Base-by-base conservation (phyloP, 2,113 vertebrate genomes). In the Aleadryas rufinucha region DNA sequence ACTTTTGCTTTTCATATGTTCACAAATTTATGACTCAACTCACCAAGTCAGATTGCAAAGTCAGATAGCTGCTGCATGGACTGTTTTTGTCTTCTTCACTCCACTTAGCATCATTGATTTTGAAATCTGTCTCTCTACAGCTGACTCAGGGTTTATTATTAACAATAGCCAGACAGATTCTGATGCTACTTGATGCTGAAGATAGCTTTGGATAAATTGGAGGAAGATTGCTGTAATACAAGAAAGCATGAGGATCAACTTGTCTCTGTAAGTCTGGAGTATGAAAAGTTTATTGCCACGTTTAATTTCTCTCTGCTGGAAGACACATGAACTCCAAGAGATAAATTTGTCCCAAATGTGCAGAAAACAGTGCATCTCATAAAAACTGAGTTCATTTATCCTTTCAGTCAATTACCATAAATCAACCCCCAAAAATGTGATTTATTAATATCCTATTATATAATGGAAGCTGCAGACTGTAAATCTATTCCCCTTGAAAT, bases 131-230 rank as follows among this genome's bases (percentile, higher is more conserved):
- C 33, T 72, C 41, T 56, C 28, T 42, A 47, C 16, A 23, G 75
- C 89, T 91, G 83, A 94, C 64, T 93, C 83, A 68, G 88, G 61
- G 28, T 69, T 90, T 96, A 87, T 77, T 89, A 89, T 82, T 80
- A 75, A 84, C 86, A 93, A 84, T 54, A 89, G 52, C 39, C 88
- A 90, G 89, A 45, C 30, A 82, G 26, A 72, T 65, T 87, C 78
- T 94, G 80, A 90, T 63, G 42, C 8, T 69, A 15, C 15, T 90
- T 54, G 77, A 84, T 59, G 33, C 56, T 39, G 89, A 85, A 85
- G 75, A 76, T 13, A 35, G 24, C 44, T 60, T 77, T 52, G 60
- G 39, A 49, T 85, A 95, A 91, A 87, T 42, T 49, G 47, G 47
- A 64, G 14, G 14, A 61, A 68, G 10, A 57, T 13, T 71, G 33